Conservation (phyloP, 2,888 invertebrate genomes). For the Leucoptera coffeella region DNA sequence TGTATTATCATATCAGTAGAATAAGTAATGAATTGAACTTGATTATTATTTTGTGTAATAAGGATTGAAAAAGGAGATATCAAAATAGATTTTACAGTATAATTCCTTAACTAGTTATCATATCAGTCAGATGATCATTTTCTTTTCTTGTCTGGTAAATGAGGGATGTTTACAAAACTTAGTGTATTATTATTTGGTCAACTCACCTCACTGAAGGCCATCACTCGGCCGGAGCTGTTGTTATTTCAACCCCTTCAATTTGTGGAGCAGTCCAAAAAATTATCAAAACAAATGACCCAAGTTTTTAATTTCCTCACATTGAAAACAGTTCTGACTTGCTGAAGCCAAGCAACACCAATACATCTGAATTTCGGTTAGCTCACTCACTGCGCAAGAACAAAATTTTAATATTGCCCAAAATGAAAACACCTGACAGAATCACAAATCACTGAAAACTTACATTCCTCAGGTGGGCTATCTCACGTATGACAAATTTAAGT, state of each 20-base stretch:
- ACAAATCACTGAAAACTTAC: slow-evolving; percentile 58
- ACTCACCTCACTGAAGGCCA: slow-evolving; percentile 77
- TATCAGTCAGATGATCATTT: too few species aligned
- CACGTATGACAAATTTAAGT: too few species aligned
- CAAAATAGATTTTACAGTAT: too few species aligned
- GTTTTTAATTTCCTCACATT: slow-evolving; percentile 49
- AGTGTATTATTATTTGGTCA: not conserved
- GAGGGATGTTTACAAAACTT: too few species aligned
- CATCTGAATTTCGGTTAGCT: slow-evolving; percentile 43
- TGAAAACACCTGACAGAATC: slow-evolving; percentile 56
- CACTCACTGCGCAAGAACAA: slow-evolving; percentile 52
- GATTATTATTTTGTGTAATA: too few species aligned
- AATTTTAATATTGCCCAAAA: slow-evolving; percentile 44
- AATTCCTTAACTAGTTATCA: too few species aligned
- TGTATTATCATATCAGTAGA: too few species aligned
- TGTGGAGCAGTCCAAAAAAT: slow-evolving; percentile 25
- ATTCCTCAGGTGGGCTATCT: slow-evolving; percentile 63
- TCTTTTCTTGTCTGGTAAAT: too few species aligned
- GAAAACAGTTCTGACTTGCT: slow-evolving; percentile 49
- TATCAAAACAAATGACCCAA: slow-evolving; percentile 52
- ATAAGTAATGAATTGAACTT: too few species aligned
- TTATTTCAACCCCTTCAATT: slow-evolving; percentile 47
- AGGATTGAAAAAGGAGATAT: too few species aligned
- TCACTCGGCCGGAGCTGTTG: slow-evolving; percentile 56
- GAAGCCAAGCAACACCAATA: slow-evolving; percentile 47